Base-by-base conservation (phyloP, 2,113 vertebrate genomes). In the Pedetes capensis region DNA sequence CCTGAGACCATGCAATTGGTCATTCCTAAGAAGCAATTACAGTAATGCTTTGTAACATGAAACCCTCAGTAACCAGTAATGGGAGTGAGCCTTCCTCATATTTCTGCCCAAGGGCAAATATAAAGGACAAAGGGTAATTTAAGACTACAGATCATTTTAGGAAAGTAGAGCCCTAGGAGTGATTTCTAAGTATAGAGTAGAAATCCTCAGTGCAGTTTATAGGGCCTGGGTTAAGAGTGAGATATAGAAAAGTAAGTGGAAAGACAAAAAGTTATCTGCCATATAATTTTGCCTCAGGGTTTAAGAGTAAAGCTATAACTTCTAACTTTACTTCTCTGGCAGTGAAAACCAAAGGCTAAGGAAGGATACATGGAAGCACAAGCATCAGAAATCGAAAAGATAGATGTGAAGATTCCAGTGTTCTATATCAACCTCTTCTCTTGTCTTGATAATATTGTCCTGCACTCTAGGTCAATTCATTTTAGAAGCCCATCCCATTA, bases 331-430 rank as follows among this genome's bases (percentile, higher is more conserved):
- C 18, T 29, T 64, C 13, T 4, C 1, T 6, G 76, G 53, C 22
- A 14, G 23, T 59, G 44, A 57, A 37, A 75, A 61, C 4, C 2
- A 32, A 69, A 34, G 0, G 13, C n/a, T 47, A 10, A 32, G 34
- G 53, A 14, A 80, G 57, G 49, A 10, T 4, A 23, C 11, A 12
- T 16, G 2, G 49, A 55, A 42, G 14, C 37, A 37, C 7, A 6
- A 0, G 2, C 27, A 44, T 14, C 12, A 34, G 23, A 42, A 76
- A 49, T 37, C 3, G 17, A 51, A 64, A 76, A 57, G n/a, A 86
- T n/a, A n/a, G 3, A 23, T 29, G 29, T 0, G 59, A 22, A 3
- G 39, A 18, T 29, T 25, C 9, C 17, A 47, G 0, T 29, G 9
- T 27, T 61, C 44, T 78, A 2, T 9, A 14, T 18, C 29, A 87